Conservation (phyloP, 2,113 vertebrate species). For the Girardinichthys multiradiatus region DNA sequence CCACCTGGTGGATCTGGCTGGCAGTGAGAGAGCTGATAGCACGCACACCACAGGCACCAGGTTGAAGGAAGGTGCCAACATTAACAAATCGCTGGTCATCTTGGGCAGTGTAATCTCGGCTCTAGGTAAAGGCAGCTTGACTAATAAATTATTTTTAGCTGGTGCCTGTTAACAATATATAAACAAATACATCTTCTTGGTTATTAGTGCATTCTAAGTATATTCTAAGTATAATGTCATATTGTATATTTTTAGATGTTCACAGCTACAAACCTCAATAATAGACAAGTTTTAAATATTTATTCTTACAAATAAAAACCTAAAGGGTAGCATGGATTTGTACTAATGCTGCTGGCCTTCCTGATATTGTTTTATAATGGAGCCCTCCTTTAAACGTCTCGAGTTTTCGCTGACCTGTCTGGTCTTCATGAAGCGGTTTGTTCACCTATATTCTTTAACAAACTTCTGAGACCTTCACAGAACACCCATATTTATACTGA, state of each 20-base stretch:
- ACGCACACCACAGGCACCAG: conserved; percentile 86
- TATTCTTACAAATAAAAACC: no score
- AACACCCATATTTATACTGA: not conserved
- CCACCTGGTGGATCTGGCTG: conserved; percentile 95
- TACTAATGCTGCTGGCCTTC: not conserved
- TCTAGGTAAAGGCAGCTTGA: conserved; percentile 82
- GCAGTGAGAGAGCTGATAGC: conserved; percentile 91
- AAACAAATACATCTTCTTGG: no score
- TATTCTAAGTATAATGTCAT: no score
- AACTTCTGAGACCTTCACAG: no score
- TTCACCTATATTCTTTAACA: no score
- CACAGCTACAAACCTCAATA: not conserved
- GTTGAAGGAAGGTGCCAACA: conserved; percentile 94
- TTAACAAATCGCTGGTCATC: conserved; percentile 95
- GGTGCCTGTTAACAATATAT: not conserved
- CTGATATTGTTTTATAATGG: not conserved
- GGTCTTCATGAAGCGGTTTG: not conserved
- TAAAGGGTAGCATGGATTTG: not conserved
- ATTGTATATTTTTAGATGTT: no score
- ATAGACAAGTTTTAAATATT: no score
- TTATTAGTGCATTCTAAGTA: no score
- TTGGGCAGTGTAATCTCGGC: conserved; percentile 96
- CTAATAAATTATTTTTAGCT: not conserved
- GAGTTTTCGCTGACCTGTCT: not conserved
- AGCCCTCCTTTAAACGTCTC: not conserved